Evolutionary conservation across 2,888 invertebrate species (phyloP).

Genomic region (Heliconius ethilla): DNA sequence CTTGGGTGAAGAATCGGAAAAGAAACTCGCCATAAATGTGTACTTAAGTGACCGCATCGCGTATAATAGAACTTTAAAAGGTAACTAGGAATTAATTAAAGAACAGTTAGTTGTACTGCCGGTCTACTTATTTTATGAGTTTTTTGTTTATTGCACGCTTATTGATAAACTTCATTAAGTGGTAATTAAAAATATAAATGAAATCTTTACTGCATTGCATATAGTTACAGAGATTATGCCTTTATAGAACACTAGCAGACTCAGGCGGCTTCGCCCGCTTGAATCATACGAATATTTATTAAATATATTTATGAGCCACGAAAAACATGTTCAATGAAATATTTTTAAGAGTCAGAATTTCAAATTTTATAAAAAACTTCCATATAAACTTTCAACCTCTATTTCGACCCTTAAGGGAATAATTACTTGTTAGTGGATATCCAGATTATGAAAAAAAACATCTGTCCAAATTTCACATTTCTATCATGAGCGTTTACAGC

Average conservation of each 20-base stretch:
- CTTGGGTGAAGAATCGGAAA: conserved; percentile 86
- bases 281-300: too few species aligned
- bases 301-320: too few species aligned
- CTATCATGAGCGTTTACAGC: too few species aligned
- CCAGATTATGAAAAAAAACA: too few species aligned
- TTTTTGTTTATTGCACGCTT: conserved; percentile 12
- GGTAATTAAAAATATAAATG: neutral
- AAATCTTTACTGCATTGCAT: neutral
- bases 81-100: conserved; percentile 51
- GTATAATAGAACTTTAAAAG: conserved; percentile 89
- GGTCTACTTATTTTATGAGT: conserved; percentile 25
- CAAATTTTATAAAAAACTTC: too few species aligned
- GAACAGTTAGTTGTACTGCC: conserved; percentile 42
- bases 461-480: too few species aligned
- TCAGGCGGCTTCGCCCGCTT: too few species aligned
- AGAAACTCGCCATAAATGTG: conserved; percentile 93
- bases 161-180: conserved; percentile 9
- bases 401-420: too few species aligned
- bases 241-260: neutral
- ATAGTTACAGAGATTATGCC: neutral
- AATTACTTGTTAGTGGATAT: too few species aligned
- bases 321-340: too few species aligned
- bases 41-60: conserved; percentile 94
- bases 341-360: too few species aligned
- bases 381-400: too few species aligned